These are phyloP conservation scores for Peromyscus polionotus DNA, from an alignment of 2,113 vertebrate genomes.

Conservation along the genomic window DNA sequence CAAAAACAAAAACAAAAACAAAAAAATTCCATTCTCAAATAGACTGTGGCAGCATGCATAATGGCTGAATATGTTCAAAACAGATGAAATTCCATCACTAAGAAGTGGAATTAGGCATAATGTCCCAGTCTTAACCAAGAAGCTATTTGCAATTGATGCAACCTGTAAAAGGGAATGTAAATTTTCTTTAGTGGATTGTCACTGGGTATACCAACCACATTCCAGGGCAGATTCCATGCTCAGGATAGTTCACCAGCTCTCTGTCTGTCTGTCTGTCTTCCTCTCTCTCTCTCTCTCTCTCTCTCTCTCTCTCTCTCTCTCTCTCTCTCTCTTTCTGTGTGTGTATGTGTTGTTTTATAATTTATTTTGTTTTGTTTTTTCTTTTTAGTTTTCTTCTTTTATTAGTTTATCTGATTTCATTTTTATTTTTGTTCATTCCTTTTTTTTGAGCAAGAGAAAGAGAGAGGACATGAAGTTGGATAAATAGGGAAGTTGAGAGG, in stretches of 20 bases:
- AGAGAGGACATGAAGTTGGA: not conserved
- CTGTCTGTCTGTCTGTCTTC: no score
- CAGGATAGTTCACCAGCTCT: not conserved
- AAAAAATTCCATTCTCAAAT: not conserved
- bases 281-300: not conserved
- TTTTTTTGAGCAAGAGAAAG: not conserved
- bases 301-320: no score
- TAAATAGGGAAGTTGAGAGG: not conserved
- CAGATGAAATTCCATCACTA: not conserved
- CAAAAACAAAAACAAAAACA: no score
- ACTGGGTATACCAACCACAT: not conserved
- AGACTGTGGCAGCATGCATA: not conserved
- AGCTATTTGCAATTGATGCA: not conserved
- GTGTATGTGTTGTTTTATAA: not conserved
- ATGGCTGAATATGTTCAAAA: not conserved
- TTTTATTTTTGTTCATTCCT: not conserved
- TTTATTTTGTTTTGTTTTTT: not conserved
- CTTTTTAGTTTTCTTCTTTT: not conserved
- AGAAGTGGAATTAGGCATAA: not conserved
- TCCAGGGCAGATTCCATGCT: not conserved
- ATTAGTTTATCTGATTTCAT: not conserved
- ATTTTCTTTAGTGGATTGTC: not conserved
- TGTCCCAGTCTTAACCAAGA: not conserved
- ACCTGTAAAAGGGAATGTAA: not conserved
- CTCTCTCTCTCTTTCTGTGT: no score